Base-by-base conservation (phyloP, 2,113 vertebrate genomes). In the Typhlomys cinereus region DNA sequence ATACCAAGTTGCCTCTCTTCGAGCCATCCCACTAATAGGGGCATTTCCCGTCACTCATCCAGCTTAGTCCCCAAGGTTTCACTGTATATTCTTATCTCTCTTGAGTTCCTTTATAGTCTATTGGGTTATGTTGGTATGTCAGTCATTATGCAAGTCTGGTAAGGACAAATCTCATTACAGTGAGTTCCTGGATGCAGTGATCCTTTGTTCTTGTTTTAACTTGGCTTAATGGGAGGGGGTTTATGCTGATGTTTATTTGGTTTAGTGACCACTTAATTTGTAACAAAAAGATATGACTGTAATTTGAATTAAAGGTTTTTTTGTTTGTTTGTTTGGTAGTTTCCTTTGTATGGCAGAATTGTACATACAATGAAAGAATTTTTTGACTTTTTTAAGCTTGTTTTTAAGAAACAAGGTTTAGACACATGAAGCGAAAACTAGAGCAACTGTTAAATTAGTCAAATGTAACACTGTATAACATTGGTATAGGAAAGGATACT, bases 311-410 rank as follows among this genome's bases (percentile, higher is more conserved):
- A 59, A 27, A 74, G 85, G 21, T 59, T 1, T 12, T 69, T 61
- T 23, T 76, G 50, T n/a, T n/a, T 17, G 17, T 52, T 9, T 52
- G 17, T 9, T 75, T 64, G 8, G 4, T 46, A 29, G 70, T 52
- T 64, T 85, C 41, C 80, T 87, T 85, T 62, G 11, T 75, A 20
- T 74, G 73, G 2, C 57, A 87, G 44, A 50, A 48, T 87, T 86
- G 29, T 52, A 52, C 17, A 52, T 52, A 52, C 52, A 15, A 52
- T 52, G 17, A 52, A 52, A 9, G 17, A 59, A 36, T 20, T 81
- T 92, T 91, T 95, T 90, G 67, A 50, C 50, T 90, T 94, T 11
- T 34, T 27, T 21, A 41, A 88, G 44, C n/a, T 89, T 92, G 23
- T 86, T 31, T 82, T 80, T n/a, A 64, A 23, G 31, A 96, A 61